Evolutionary conservation across 2,888 invertebrate genomes (phyloP), one percentile per base, ranked within the genome.

Genomic region (Chymomyza fuscimana): DNA sequence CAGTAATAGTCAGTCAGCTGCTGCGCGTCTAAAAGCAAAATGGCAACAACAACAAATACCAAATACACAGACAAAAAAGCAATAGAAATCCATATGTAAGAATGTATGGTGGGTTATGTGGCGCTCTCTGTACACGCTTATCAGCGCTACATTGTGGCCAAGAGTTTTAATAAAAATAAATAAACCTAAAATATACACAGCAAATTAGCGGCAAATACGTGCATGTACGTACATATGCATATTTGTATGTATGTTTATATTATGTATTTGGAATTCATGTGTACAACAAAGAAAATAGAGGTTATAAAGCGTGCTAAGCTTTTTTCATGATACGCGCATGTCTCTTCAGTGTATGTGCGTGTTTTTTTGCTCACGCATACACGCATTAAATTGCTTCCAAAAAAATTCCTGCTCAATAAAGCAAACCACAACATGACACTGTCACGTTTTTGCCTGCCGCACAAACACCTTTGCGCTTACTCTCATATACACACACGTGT

Each of bases 271-370:
- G 7, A 36, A 36, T 9, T 4, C 36, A 9, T 36, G 40, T 46
- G 40, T 54, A n/a, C 52, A 58, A 69, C 73, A 74, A 76, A 59
- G 73, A 79, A 83, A 88, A 86, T 88, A 86, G 87, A 84, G 83
- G 83, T 84, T 88, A 83, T 88, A 83, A 88, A 82, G 79, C 83
- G 77, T 86, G 84, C 79, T 86, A 88, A 83, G 87, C 87, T 84
- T 83, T 87, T 81, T 74, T 78, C 81, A 88, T 88, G 87, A 83
- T 79, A 83, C 62, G 29, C 36, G 50, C 63, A 52, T 67, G 25
- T 67, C 60, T 46, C 63, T 70, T 32, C 63, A 73, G 65, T 76
- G 63, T 19, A 52, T 72, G 61, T 69, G 69, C 69, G 63, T 56
- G 60, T 25, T 69, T 73, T 54, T 77, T 77, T 77, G 73, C 73